Evolutionary conservation across 2,797 vertebrate genomes (phyloP).

Genomic region (Lacerta bilineata): DNA sequence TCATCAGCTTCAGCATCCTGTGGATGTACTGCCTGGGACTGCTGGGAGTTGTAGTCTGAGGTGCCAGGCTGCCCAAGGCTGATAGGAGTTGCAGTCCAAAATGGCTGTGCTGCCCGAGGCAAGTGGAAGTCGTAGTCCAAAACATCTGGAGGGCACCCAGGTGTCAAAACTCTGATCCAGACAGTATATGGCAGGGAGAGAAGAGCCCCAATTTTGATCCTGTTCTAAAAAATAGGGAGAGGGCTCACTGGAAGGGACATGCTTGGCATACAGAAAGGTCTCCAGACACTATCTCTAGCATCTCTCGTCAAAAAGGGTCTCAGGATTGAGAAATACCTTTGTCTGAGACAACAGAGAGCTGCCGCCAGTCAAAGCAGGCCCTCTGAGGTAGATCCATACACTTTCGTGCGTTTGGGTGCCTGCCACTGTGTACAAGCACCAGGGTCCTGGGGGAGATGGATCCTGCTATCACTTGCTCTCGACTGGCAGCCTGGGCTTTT

Average conservation of each 20-base stretch:
- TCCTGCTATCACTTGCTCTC: background rate
- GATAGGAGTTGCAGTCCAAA: no score
- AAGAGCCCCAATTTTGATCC: background rate
- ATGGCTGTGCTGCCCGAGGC: no score
- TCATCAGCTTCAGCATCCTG: no score
- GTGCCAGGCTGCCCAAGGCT: no score
- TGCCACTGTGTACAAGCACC: background rate
- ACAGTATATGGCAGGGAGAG: background rate
- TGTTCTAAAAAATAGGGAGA: background rate
- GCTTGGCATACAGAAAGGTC: background rate
- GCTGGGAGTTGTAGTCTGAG: no score
- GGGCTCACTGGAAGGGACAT: background rate
- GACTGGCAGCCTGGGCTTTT: background rate
- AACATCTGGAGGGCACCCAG: no score
- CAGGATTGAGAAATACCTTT: background rate
- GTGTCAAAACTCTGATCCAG: no score
- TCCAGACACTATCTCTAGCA: no score
- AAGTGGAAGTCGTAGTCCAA: no score
- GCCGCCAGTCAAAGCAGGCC: background rate
- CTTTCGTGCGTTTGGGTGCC: background rate
- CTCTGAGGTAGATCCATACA: background rate
- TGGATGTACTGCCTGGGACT: no score
- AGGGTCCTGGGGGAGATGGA: background rate
- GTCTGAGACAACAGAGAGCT: background rate
- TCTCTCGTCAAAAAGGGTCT: background rate